Percentiles rank a stretch among this genome's conserved stretches.
Conservation (phyloP, 2,888 invertebrate genomes). For the Thelaira solivaga region DNA sequence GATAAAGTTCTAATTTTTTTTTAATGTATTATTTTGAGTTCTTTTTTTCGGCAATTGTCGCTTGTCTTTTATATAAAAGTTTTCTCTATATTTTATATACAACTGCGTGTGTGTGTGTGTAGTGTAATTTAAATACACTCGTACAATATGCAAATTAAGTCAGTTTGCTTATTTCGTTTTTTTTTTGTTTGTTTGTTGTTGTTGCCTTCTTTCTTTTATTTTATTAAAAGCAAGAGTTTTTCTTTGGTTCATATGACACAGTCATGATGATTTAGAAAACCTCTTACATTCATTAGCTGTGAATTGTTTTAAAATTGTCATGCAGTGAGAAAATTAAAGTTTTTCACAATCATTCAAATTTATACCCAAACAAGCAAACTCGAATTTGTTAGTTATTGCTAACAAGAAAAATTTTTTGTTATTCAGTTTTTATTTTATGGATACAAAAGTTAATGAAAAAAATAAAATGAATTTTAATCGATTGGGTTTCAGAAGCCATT, state of each 20-base stretch:
- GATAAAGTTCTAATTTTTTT: slow-evolving; percentile 26
- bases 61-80: slow-evolving; percentile 18
- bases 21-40: neutral
- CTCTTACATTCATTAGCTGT: slow-evolving; percentile 40
- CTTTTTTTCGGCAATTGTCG: slow-evolving; percentile 24
- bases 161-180: too few species aligned
- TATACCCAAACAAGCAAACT: too few species aligned
- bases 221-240: slow-evolving; percentile 28
- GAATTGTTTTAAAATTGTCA: slow-evolving; percentile 28
- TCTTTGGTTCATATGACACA: slow-evolving; percentile 17
- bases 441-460: too few species aligned
- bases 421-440: too few species aligned
- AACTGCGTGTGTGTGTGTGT: slow-evolving; percentile 2
- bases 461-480: too few species aligned
- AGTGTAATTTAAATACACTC: neutral
- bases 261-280: slow-evolving; percentile 35
- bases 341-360: neutral
- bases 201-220: slow-evolving; percentile 2
- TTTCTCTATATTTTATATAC: neutral
- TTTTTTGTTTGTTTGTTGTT: too few species aligned
- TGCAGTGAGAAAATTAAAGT: neutral
- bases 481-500: too few species aligned
- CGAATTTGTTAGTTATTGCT: too few species aligned
- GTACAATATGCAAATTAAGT: slow-evolving; percentile 30
- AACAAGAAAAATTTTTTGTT: too few species aligned